Evolutionary conservation across 2,888 invertebrate species (phyloP).

Genomic region (Limnephilus auricula): DNA sequence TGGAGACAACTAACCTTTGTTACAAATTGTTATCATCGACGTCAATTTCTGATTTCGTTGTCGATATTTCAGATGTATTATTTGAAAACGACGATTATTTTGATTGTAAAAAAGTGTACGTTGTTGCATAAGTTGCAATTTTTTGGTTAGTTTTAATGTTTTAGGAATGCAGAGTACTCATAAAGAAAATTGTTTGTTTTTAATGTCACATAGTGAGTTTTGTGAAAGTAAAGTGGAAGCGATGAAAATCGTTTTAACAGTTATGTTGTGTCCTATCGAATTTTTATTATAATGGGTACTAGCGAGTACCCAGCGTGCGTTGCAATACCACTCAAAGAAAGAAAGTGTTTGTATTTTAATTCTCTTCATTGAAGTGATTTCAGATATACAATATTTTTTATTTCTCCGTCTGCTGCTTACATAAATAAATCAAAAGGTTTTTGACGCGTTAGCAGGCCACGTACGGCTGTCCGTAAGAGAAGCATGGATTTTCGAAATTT

Average conservation of each 20-base stretch:
- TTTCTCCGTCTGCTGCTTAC: too few species aligned
- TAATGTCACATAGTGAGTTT: neutral
- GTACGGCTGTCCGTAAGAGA: too few species aligned
- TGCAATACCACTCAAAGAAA: too few species aligned
- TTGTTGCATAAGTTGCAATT: neutral
- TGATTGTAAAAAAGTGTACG: neutral
- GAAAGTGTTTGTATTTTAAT: too few species aligned
- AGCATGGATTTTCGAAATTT: too few species aligned
- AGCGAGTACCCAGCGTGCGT: too few species aligned
- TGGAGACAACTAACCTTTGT: neutral
- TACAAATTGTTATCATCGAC: neutral
- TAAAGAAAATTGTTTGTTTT: neutral
- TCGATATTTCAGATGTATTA: neutral
- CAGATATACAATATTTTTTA: too few species aligned
- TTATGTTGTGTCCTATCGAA: too few species aligned
- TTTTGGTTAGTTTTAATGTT: neutral
- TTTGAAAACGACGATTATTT: neutral
- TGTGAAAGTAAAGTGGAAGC: neutral
- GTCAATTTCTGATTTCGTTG: neutral
- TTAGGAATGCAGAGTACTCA: neutral
- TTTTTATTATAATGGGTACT: too few species aligned
- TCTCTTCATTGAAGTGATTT: too few species aligned
- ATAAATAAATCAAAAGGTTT: too few species aligned
- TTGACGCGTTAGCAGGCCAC: too few species aligned
- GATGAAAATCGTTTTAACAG: neutral